These are phyloP conservation scores for Trachymyrmex cornetzi DNA, from an alignment of 1,140 invertebrate genomes.

Conservation along the genomic window DNA sequence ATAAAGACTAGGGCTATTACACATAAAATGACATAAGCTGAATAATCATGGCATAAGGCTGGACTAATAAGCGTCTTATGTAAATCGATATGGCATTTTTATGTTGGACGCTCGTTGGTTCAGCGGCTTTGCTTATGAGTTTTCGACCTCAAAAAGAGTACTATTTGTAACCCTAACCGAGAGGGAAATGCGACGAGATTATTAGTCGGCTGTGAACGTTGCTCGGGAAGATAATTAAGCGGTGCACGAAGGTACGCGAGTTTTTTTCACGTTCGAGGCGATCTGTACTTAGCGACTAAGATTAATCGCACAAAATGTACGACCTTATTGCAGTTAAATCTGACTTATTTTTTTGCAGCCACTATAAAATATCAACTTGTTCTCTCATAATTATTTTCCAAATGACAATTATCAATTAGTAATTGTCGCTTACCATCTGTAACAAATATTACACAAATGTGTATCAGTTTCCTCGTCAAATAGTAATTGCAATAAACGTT, in stretches of 20 bases:
- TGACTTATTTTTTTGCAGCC: background rate
- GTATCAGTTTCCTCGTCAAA: background rate
- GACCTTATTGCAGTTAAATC: background rate
- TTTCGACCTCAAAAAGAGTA: too few relatives aligned
- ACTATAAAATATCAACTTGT: background rate
- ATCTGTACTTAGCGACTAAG: slow-evolving; percentile 8
- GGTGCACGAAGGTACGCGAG: background rate
- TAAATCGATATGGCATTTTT: too few relatives aligned
- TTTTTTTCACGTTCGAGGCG: background rate
- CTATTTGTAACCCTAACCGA: too few relatives aligned
- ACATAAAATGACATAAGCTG: too few relatives aligned
- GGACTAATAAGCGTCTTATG: too few relatives aligned
- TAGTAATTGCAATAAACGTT: background rate
- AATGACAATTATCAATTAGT: background rate
- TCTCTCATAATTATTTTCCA: background rate
- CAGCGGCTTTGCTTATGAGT: too few relatives aligned
- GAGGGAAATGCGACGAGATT: slow-evolving; percentile 33
- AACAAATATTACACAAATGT: background rate
- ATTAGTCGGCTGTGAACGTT: slow-evolving; percentile 51
- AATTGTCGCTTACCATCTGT: background rate
- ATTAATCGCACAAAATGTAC: slow-evolving; percentile 2
- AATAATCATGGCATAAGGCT: too few relatives aligned
- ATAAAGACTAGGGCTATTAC: background rate
- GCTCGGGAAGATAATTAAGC: slow-evolving; percentile 47
- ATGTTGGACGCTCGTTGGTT: too few relatives aligned